Evolutionary conservation across 2,888 invertebrate species (phyloP).

Genomic region (Hetaerina titia): DNA sequence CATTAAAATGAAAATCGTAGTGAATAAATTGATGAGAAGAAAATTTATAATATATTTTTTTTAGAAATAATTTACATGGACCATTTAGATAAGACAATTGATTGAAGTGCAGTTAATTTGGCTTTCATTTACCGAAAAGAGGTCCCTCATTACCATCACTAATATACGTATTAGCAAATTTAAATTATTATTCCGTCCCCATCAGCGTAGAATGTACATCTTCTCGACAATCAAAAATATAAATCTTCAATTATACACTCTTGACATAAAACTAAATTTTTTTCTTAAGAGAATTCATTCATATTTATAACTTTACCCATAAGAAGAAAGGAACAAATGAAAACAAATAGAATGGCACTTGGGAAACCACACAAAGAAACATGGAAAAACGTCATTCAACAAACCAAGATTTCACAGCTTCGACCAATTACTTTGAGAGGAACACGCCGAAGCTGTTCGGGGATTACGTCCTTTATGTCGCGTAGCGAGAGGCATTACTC

Average conservation of each 20-base stretch:
- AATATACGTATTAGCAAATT: too few relatives aligned
- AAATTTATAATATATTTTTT: not conserved
- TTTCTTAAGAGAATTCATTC: too few relatives aligned
- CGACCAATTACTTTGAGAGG: not conserved
- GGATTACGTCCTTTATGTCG: not conserved
- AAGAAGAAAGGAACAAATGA: not conserved
- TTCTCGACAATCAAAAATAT: too few relatives aligned
- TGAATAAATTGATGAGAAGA: not conserved
- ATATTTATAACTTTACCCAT: too few relatives aligned
- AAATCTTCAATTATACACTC: too few relatives aligned
- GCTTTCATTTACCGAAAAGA: too few relatives aligned
- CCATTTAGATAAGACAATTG: too few relatives aligned
- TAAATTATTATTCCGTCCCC: too few relatives aligned
- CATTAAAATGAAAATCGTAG: not conserved
- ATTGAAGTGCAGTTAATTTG: too few relatives aligned
- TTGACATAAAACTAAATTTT: too few relatives aligned
- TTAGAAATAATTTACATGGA: not conserved
- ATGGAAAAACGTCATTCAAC: not conserved
- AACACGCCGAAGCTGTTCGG: not conserved
- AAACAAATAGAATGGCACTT: not conserved
- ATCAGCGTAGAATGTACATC: too few relatives aligned
- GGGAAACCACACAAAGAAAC: not conserved
- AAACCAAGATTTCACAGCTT: not conserved
- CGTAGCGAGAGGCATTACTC: not conserved
- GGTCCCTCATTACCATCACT: too few relatives aligned